Evolutionary conservation across 2,113 vertebrate genomes (phyloP), one percentile per base, ranked within the genome.

Genomic region (Ceuthmochares aereus): DNA sequence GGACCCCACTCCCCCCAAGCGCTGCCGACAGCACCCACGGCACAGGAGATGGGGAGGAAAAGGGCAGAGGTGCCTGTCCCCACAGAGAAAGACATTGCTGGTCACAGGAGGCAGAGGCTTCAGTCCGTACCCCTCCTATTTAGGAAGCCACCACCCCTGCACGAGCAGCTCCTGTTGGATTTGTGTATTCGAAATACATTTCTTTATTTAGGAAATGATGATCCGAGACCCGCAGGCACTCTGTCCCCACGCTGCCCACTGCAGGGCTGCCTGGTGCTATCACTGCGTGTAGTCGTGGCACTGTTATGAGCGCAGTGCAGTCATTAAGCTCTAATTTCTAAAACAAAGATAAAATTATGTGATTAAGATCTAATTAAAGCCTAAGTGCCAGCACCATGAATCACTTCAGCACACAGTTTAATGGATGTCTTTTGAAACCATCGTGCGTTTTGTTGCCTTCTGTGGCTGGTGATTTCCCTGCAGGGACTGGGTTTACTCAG

Each of bases 331-430:
- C 56, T 82, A 80, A 84, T 93, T 91, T 81, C 88, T 86, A 89
- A 95, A 94, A 91, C 91, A 96, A 87, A 86, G 92, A 89, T 82
- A 80, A 95, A 95, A 91, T 94, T 84, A 91, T 3, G 4, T 93
- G 80, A 85, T 96, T 95, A 87, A 85, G 90, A 90, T 91, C 91
- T 96, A 90, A 93, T 80, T 87, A 92, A 96, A 87, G 40, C 55
- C 89, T 87, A 69, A 81, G 80, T 84, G 59, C 77, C 85, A 66
- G 64, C 51, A 37, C 93, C 69, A 83, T 72, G 62, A 93, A 93
- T 96, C 90, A 86, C 66, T 83, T 34, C 72, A 54, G 74, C 84
- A 59, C 67, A 51, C 52, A 30, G 36, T 95, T 42, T 83, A 95
- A 62, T 72, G 91, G 80, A 73, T 85, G 82, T 52, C 91, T 94